Base-by-base conservation (phyloP, 2,888 invertebrate genomes). In the Aethes cnicana region DNA sequence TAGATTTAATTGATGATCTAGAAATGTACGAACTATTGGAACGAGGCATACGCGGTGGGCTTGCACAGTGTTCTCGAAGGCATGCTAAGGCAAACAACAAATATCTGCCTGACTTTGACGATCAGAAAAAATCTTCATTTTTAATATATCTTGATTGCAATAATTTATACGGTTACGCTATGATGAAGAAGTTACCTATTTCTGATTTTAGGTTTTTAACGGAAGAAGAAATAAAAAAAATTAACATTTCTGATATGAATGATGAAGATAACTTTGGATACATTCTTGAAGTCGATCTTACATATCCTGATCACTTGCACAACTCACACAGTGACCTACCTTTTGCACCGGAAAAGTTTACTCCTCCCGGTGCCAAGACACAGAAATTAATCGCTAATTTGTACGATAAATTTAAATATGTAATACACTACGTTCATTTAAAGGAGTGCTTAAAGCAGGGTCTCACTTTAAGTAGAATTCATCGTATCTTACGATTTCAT, bases 131-230 rank as follows among this genome's bases (percentile, higher is more conserved):
- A 16, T 33, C 41, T 4, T 56, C 30, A 18, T 69, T 56, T 50
- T 28, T 75, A n/a, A 37, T 63, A 14, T 69, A 69, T 46, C 55
- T 66, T 3, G 69, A 72, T 54, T 58, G 62, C 16, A 69, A 71
- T 43, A 75, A 72, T 55, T 49, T 70, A 17, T 73, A 71, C 49
- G 69, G 68, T 3, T 62, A 48, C 35, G 55, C 58, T 12, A 56
- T 60, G 60, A 54, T 39, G n/a, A 41, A 56, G 17, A 41, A 53
- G 7, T 16, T 58, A 17, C 58, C 58, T n/a, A 14, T 47, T 16
- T 47, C 55, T 32, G 53, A 53, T 14, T 59, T 21, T 8, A 21
- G 8, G 2, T 21, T 21, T 21, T 21, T 21, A 21, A 16, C 14
- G 6, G 16, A 16, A 14, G 7, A 32, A 7, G 14, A 12, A 14